Base-by-base conservation (phyloP, 1,140 invertebrate species). In the Cataglyphis hispanica region DNA sequence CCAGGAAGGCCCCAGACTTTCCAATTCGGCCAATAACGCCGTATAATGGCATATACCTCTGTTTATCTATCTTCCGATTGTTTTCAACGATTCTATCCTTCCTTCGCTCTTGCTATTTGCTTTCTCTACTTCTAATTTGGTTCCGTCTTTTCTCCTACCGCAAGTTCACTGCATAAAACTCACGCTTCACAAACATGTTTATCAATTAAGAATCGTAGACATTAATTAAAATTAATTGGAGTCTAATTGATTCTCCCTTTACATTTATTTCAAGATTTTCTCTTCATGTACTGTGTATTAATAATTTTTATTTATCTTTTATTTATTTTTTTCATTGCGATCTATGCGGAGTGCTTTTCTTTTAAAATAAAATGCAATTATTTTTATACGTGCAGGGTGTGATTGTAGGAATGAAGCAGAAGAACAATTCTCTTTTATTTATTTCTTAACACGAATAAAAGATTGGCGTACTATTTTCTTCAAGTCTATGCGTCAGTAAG, bases 21-120 rank as follows among this genome's bases (percentile, higher is more conserved):
- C 85, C 91, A 91, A 91, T 92, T 93, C 89, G 89, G 72, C 86
- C 91, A 92, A 91, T 91, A 91, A 93, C 87, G 78, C 70, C 85
- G 84, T 88, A 86, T 89, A 89, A 91, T 77, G 84, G 87, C 85
- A 56, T 69, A 80, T 8, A 37, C 85, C 87, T 91, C 74, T 69
- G 43, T 56, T 67, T 80, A 43, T 69, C 63, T 27, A 56, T 80
- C 43, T 69, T 80, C n/a, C 3, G 63, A 69, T 69, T 67, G 43
- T 80, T 80, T 63, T 43, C 31, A 69, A 63, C 22, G 43, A n/a
- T 43, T 80, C 10, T 25, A 56, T 22, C 16, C 27, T 37, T 7
- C 53, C 43, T 56, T 53, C 34, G 7, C 19, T 34, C 64, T 27
- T 22, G 22, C 22, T 1, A 67, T 60, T 81, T 19, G 27, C 3